These are phyloP conservation scores for Halichoeres trimaculatus DNA, from an alignment of 2,113 vertebrate species.

Conservation along the genomic window DNA sequence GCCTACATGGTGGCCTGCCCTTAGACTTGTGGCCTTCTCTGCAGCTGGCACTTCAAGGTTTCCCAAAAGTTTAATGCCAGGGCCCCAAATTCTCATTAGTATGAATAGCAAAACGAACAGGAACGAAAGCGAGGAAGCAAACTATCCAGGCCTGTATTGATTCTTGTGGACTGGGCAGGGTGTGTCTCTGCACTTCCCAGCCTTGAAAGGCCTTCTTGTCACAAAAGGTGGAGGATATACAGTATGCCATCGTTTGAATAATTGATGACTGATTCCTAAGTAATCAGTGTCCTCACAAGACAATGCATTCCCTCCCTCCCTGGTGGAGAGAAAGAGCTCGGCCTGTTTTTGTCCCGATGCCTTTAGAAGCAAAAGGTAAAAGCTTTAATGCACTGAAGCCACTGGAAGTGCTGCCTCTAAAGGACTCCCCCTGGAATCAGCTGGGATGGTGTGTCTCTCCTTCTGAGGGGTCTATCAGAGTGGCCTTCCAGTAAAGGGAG, in stretches of 20 bases:
- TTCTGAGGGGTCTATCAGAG: slow-evolving; percentile 72
- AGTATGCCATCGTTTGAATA: slow-evolving; percentile 78
- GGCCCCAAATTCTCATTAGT: slow-evolving; percentile 59
- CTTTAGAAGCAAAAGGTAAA: slow-evolving; percentile 83
- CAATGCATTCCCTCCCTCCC: slow-evolving; percentile 80
- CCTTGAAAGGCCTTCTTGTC: slow-evolving; percentile 80
- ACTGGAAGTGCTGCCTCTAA: slow-evolving; percentile 81
- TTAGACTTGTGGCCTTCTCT: slow-evolving; percentile 64
- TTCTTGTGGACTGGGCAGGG: slow-evolving; percentile 70
- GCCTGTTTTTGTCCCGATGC: slow-evolving; percentile 80
- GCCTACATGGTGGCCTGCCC: slow-evolving; percentile 75
- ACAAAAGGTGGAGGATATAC: slow-evolving; percentile 81
- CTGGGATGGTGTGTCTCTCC: slow-evolving; percentile 78
- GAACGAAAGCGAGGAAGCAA: slow-evolving; percentile 59
- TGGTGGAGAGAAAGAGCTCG: slow-evolving; percentile 71
- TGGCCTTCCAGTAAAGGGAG: slow-evolving; percentile 80
- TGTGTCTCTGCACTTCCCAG: slow-evolving; percentile 76
- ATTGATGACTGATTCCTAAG: slow-evolving; percentile 83
- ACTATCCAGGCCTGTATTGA: slow-evolving; percentile 73
- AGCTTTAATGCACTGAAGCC: slow-evolving; percentile 84
- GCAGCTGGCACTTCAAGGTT: slow-evolving; percentile 79
- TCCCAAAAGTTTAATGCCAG: slow-evolving; percentile 62
- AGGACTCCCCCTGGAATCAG: slow-evolving; percentile 79
- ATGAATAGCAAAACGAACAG: slow-evolving; percentile 54
- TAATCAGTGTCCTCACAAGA: slow-evolving; percentile 83